Base-by-base conservation (phyloP, 1,140 invertebrate species). In the Gonioctena quinquepunctata region DNA sequence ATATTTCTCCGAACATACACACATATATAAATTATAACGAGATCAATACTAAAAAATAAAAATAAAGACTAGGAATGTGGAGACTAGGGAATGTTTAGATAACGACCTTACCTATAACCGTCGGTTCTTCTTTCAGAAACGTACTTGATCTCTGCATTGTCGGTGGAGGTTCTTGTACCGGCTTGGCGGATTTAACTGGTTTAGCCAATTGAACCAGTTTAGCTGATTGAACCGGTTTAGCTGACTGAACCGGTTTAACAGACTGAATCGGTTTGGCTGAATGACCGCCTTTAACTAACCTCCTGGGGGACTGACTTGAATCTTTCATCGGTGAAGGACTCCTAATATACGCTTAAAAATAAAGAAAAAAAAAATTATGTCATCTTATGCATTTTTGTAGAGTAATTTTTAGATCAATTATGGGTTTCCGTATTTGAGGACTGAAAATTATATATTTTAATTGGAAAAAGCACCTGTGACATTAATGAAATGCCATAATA, bases 91-190 rank as follows among this genome's bases (percentile, higher is more conserved):
- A 69, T 62, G 59, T 42, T 77, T 75, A 78, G 42, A 72, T 72
- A n/a, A n/a, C n/a, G 16, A 77, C 72, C 63, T 78, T 77, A 16
- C 76, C 75, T 50, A 81, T 67, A 63, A 83, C 73, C 5, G 81
- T 81, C 3, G 82, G 84, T 79, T 92, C 90, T 74, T 92, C 91
- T 79, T 91, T 92, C 6, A 91, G 82, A 76, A 92, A 92, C 0
- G 91, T 93, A 8, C 89, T 89, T 0, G 91, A 92, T 66, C 91
- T 81, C 65, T 84, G 83, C 79, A 87, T 85, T 1, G 75, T 73
- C 1, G 85, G 83, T 61, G 66, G 67, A 50, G 68, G 26, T 26
- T 50, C 16, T 13, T 8, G 22, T 7, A 57, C 42, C 21, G 59
- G 42, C 18, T 61, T 68, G 0, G 57, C 19, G 8, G 6, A n/a